Evolutionary conservation across 2,888 invertebrate genomes (phyloP), one percentile per base, ranked within the genome.

Genomic region (Pasiphila rectangulata): DNA sequence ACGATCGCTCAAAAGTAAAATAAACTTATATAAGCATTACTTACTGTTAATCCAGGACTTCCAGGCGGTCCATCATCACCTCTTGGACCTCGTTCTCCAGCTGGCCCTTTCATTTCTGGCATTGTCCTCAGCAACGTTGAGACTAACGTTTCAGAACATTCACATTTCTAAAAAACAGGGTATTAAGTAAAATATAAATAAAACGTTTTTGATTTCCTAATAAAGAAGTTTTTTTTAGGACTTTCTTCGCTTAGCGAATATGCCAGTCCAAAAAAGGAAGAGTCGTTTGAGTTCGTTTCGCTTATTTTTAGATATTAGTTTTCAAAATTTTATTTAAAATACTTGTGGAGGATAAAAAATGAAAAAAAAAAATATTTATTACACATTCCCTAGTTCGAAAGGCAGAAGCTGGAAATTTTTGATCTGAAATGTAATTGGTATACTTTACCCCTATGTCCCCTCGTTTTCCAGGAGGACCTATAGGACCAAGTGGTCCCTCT

Each of bases 401-500:
- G n/a, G n/a, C n/a, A n/a, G n/a, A n/a, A n/a, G n/a, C n/a, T n/a
- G n/a, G n/a, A n/a, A n/a, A n/a, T n/a, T n/a, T n/a, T n/a, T n/a
- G n/a, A n/a, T n/a, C n/a, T n/a, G n/a, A n/a, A n/a, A n/a, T n/a
- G n/a, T n/a, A n/a, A n/a, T n/a, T n/a, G n/a, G n/a, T n/a, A n/a
- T n/a, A n/a, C n/a, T n/a, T 60, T 48, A 68, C 64, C n/a, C 61
- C 60, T 34, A 42, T 42, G 20, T 67, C 60, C 27, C 79, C 79
- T 50, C 53, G 62, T 10, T 25, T 46, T 1, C 75, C 77, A 1
- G 25, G 46, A 21, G 78, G 75, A 1, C 94, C 94, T n/a, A 89
- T 89, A 29, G 83, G 72, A 7, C 94, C 94, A 47, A 92, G 83
- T 1, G 93, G 92, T 29, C 96, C 96, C 9, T 85, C 79, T 54